These are phyloP conservation scores for Geotrypetes seraphini DNA, from an alignment of 2,797 vertebrate species.

Conservation along the genomic window DNA sequence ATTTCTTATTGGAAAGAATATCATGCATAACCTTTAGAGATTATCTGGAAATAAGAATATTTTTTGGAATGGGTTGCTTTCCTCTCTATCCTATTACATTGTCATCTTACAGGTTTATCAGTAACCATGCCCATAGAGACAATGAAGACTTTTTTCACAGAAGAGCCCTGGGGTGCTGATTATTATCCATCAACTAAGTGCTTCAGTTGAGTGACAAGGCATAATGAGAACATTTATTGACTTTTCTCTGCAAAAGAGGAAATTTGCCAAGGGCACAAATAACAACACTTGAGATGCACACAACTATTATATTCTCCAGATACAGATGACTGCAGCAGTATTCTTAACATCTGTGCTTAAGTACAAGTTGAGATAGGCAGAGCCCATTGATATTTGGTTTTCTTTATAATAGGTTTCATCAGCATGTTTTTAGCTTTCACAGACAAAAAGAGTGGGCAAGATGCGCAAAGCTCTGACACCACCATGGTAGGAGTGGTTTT, in stretches of 20 bases:
- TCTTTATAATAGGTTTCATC: slow-evolving; percentile 7
- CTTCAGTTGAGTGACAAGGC: slow-evolving; percentile 10
- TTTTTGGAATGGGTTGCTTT: too few species aligned
- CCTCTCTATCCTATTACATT: neutral
- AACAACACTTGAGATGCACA: slow-evolving; percentile 8
- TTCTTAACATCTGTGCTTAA: neutral
- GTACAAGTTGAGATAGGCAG: neutral
- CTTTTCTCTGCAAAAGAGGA: slow-evolving; percentile 6
- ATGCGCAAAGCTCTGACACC: too few species aligned
- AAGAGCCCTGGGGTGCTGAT: slow-evolving; percentile 1
- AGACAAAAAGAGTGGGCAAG: too few species aligned
- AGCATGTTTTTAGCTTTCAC: neutral
- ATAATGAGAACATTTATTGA: slow-evolving; percentile 8
- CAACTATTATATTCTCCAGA: slow-evolving; percentile 5
- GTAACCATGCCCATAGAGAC: too few species aligned
- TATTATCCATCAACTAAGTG: neutral
- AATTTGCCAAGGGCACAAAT: slow-evolving; percentile 10
- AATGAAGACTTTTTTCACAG: neutral
- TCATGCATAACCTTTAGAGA: too few species aligned
- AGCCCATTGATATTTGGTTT: slow-evolving; percentile 1
- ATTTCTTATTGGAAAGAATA: too few species aligned
- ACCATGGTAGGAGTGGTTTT: too few species aligned
- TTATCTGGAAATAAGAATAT: too few species aligned
- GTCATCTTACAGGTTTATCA: neutral
- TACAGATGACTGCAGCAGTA: neutral